Conservation (phyloP, 2,797 vertebrate species). For the Poecilia gillii region DNA sequence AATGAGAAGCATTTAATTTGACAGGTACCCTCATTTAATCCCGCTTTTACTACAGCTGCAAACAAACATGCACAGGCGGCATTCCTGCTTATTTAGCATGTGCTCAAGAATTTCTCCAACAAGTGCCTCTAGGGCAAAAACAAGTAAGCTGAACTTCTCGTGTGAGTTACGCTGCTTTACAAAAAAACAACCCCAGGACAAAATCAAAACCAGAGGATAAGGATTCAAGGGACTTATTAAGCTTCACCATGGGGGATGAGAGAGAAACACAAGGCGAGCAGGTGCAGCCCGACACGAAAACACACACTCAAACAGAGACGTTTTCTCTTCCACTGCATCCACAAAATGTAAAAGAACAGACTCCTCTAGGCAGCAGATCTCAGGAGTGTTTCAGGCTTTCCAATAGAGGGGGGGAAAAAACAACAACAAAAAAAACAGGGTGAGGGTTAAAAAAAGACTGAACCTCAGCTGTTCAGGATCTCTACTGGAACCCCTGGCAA, state of each 20-base stretch:
- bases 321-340: slow-evolving; percentile 49
- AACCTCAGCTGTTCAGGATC: slow-evolving; percentile 73
- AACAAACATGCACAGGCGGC: not conserved
- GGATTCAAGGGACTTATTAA: slow-evolving; percentile 70
- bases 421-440: not conserved
- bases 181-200: slow-evolving; percentile 71
- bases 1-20: slow-evolving; percentile 17
- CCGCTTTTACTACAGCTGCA: not conserved
- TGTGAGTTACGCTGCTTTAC: slow-evolving; percentile 57
- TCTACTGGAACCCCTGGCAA: slow-evolving; percentile 67
- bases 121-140: slow-evolving; percentile 18
- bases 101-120: slow-evolving; percentile 8
- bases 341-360: slow-evolving; percentile 56
- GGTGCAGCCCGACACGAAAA: slow-evolving; percentile 39
- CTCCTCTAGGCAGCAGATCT: slow-evolving; percentile 74
- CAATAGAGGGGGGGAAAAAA: not conserved
- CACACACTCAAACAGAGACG: slow-evolving; percentile 27
- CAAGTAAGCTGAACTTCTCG: slow-evolving; percentile 42
- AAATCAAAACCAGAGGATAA: slow-evolving; percentile 54
- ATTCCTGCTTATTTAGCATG: slow-evolving; percentile 1
- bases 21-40: slow-evolving; percentile 22
- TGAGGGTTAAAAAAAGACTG: slow-evolving; percentile 57
- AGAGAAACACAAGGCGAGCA: slow-evolving; percentile 48
- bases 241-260: slow-evolving; percentile 58
- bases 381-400: slow-evolving; percentile 57